Conservation (phyloP, 2,797 vertebrate species). For the Geotria australis region DNA sequence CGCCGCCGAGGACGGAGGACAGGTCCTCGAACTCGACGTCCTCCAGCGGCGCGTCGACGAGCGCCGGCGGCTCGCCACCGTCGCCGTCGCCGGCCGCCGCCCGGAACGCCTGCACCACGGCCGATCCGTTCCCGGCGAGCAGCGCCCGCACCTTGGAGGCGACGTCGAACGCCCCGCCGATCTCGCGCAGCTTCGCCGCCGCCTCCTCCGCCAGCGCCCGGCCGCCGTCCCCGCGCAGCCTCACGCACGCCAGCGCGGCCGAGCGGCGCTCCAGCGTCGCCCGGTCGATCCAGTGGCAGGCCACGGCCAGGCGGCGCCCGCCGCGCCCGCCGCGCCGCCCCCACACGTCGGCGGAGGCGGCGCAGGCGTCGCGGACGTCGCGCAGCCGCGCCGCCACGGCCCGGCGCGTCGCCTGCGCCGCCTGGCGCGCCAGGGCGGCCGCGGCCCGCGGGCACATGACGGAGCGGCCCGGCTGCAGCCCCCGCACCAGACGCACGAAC, state of each 20-base stretch:
- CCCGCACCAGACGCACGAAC: conserved; percentile 14
- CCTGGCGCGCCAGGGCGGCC: conserved; percentile 12
- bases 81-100: conserved; percentile 9
- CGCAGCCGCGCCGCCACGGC: conserved; percentile 12
- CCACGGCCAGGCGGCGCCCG: conserved; percentile 20
- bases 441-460: conserved; percentile 15
- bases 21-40: conserved; percentile 16
- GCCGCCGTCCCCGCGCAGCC: conserved; percentile 11
- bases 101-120: conserved; percentile 17
- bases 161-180: conserved; percentile 14
- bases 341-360: conserved; percentile 21
- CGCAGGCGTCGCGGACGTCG: conserved; percentile 13
- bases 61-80: background rate
- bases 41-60: background rate
- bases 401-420: conserved; percentile 15
- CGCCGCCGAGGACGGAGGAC: conserved; percentile 9
- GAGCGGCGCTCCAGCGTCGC: conserved; percentile 18
- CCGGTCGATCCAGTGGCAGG: conserved; percentile 22
- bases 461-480: conserved; percentile 8
- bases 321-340: conserved; percentile 7
- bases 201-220: conserved; percentile 8
- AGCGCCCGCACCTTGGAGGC: conserved; percentile 21
- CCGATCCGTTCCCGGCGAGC: conserved; percentile 17
- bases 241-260: conserved; percentile 12
- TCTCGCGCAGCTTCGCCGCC: conserved; percentile 13